Evolutionary conservation across 2,113 vertebrate species (phyloP).

Genomic region (Monarcha castaneiventris): DNA sequence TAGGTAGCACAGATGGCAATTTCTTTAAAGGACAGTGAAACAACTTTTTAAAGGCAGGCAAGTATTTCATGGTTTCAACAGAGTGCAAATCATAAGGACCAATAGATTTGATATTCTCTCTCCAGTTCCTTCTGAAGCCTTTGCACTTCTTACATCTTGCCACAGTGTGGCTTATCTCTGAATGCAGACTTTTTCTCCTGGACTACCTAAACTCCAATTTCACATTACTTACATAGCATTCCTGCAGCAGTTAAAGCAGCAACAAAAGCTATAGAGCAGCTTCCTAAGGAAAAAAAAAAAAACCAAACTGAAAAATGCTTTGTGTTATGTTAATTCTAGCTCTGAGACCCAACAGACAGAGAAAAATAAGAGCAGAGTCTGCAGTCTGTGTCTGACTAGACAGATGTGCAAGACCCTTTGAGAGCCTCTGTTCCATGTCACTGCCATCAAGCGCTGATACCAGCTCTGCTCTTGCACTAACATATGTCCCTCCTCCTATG

Average conservation of each 20-base stretch:
- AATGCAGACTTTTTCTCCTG: background rate
- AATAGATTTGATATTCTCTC: background rate
- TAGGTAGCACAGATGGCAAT: background rate
- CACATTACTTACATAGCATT: background rate
- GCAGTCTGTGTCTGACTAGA: background rate
- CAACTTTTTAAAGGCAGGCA: background rate
- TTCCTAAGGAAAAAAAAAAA: background rate
- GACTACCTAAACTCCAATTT: background rate
- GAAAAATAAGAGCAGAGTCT: background rate
- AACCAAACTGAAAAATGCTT: background rate
- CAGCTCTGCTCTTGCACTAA: background rate
- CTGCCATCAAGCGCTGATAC: background rate
- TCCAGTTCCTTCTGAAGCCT: background rate
- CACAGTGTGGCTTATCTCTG: background rate
- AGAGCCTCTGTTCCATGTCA: conserved; percentile 11
- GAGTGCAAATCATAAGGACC: background rate
- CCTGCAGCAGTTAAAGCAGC: background rate
- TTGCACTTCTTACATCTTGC: background rate
- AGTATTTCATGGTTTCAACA: background rate
- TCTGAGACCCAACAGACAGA: background rate
- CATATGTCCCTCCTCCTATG: background rate
- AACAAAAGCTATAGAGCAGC: background rate
- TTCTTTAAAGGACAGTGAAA: background rate
- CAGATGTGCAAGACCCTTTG: background rate
- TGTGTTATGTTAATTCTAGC: background rate